Percentiles rank a stretch among this genome's conserved stretches.
Conservation (phyloP, 2,113 vertebrate species). For the Silurus glanis region DNA sequence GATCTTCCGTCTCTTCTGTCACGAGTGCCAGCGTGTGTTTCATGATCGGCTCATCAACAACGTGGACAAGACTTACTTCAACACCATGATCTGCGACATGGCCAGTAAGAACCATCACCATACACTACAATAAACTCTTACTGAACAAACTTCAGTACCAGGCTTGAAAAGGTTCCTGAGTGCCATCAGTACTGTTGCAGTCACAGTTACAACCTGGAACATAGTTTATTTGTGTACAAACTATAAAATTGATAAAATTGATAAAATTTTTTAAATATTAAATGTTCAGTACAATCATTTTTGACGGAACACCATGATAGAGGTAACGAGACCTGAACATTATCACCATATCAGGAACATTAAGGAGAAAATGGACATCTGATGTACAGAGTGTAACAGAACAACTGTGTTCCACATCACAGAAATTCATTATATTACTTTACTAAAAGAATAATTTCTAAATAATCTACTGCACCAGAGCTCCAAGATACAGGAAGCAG, state of each 20-base stretch:
- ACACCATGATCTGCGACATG: slow-evolving; percentile 80
- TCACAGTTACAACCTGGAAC: not conserved
- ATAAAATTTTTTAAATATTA: not conserved
- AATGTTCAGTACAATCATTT: not conserved
- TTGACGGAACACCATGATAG: too few species aligned
- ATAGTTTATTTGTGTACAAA: not conserved
- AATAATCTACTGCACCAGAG: not conserved
- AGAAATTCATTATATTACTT: not conserved
- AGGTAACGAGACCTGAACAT: not conserved
- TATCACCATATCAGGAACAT: not conserved
- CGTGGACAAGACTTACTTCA: slow-evolving; percentile 82
- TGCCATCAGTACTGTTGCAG: too few species aligned
- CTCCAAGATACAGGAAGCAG: not conserved
- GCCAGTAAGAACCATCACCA: slow-evolving; percentile 70
- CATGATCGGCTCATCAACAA: slow-evolving; percentile 81
- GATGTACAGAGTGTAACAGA: not conserved
- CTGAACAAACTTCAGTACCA: not conserved
- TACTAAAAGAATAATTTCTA: not conserved
- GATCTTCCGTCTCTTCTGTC: slow-evolving; percentile 83
- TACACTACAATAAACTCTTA: not conserved
- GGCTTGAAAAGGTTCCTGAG: not conserved
- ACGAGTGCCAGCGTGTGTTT: slow-evolving; percentile 84
- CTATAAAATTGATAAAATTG: too few species aligned
- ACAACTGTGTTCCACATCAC: not conserved
- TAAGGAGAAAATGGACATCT: not conserved